Base-by-base conservation (phyloP, 2,888 invertebrate genomes). In the Drosophila barbarae region DNA sequence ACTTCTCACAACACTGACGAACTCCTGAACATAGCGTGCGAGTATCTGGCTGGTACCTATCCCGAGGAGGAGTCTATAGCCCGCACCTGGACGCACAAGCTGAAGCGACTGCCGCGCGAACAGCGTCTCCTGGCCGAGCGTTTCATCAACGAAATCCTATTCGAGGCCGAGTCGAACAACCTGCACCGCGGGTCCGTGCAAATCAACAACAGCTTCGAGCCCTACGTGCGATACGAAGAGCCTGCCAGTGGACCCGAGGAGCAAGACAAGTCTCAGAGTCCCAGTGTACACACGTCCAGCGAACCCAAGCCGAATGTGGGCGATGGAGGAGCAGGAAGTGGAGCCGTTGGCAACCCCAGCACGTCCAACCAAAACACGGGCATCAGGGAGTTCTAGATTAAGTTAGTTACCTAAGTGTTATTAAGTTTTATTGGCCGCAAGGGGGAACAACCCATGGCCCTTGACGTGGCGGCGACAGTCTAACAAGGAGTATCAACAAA, bases 81-180 rank as follows among this genome's bases (percentile, higher is more conserved):
- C 8, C 86, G 87, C 39, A 87, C 88, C 3, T 88, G 88, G 88
- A 87, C 88, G 4, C 76, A 84, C 54, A 88, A 88, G 47, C 57
- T 88, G 0, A 88, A 88, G 52, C 78, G 87, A 18, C 67, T 88
- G 54, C 84, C 84, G 0, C 79, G 84, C 8, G 87, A 87, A 13
- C 88, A 88, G 42, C 80, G 88, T 0, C 69, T 88, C 4, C 77
- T 88, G n/a, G 89, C 88, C 1, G 88, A 88, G 61, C 87, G 88
- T 7, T 88, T 88, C 49, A 87, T 88, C 46, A 88, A 88, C 32
- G 88, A 88, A 54, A 87, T 88, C 9, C 82, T 88, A 0, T 88
- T 88, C 34, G 88, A 88, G 61, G 88, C 87, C 2, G 89, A 88
- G 60, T 78, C 87, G 4, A 86, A 85, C 12, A 88, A 87, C 34